Conservation (phyloP, 2,113 vertebrate genomes). For the Erythrolamprus reginae region DNA sequence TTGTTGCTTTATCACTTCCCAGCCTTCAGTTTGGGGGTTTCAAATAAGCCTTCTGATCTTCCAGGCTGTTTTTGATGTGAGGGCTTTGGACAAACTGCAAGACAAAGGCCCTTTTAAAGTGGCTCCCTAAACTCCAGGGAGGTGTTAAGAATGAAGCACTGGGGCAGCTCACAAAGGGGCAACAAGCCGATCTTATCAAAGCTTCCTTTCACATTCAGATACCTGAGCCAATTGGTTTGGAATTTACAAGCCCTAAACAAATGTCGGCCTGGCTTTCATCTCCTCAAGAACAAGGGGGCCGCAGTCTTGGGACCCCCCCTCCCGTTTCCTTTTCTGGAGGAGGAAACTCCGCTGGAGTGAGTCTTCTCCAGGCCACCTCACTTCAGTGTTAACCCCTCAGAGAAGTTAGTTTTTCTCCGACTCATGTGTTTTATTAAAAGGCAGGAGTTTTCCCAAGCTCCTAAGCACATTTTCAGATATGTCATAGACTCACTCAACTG, state of each 20-base stretch:
- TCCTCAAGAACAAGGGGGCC: conserved; percentile 52
- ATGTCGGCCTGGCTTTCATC: conserved; percentile 71
- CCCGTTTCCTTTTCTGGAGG: conserved; percentile 20
- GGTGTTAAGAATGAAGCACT: conserved; percentile 77
- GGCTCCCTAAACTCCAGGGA: conserved; percentile 72
- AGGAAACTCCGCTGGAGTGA: not conserved
- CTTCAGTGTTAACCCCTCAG: not conserved
- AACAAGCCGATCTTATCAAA: conserved; percentile 69
- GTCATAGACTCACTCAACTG: not conserved
- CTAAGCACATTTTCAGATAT: not conserved
- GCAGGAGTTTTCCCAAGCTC: not conserved
- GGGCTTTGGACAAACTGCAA: conserved; percentile 73
- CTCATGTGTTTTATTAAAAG: not conserved
- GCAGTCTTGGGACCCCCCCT: conserved; percentile 45
- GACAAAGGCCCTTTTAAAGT: conserved; percentile 77
- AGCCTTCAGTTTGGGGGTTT: conserved; percentile 33
- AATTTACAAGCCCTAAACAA: conserved; percentile 78
- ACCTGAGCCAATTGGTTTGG: conserved; percentile 71
- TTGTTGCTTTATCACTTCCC: conserved; percentile 58
- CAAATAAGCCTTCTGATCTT: conserved; percentile 68
- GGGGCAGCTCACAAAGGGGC: conserved; percentile 69
- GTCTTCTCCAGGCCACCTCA: not conserved
- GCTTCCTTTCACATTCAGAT: conserved; percentile 71
- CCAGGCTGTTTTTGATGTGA: conserved; percentile 74
- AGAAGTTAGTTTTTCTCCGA: not conserved